Base-by-base conservation (phyloP, 2,888 invertebrate species). In the Patella pellucida region DNA sequence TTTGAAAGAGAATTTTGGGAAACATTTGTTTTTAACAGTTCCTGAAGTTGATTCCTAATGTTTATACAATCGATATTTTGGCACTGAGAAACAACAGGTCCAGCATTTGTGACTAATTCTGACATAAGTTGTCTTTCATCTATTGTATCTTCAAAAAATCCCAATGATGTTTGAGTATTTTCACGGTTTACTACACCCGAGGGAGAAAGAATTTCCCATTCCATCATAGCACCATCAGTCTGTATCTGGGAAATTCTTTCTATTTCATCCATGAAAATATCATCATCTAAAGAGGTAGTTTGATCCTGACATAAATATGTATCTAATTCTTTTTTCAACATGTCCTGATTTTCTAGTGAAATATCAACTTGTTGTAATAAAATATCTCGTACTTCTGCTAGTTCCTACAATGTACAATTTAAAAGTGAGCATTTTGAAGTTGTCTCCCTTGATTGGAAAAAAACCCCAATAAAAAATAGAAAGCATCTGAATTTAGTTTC, bases 321-420 rank as follows among this genome's bases (percentile, higher is more conserved):
- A 52, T 81, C 78, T 15, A 85, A 78, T 50, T 85, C 83, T 69
- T 84, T 79, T 68, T 82, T 80, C 56, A 85, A 76, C 11, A 78
- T 75, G 68, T 82, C 79, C 31, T 81, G 83, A 16, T 83, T 81
- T 41, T 81, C 81, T 68, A 76, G 81, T 76, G 70, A 82, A 9
- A 76, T 77, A 67, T 85, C 83, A 11, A 88, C 79, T 73, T 88
- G 84, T 50, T 84, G 77, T 68, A 87, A 76, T 23, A 88, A 81
- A 27, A 79, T 84, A 81, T 87, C 88, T 71, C 86, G 78, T 3
- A 85, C 85, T 72, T 86, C 86, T 50, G 83, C 84, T 68, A 89
- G 80, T 69, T 87, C 86, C 89, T 89, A 84, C 51, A 84, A 62
- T 23, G 54, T 54, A 54, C 15, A 54, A 54, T 54, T 5, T 16